phyloP scores from a whole-genome alignment of 2,888 invertebrate species.

The Acleris literana region DNA sequence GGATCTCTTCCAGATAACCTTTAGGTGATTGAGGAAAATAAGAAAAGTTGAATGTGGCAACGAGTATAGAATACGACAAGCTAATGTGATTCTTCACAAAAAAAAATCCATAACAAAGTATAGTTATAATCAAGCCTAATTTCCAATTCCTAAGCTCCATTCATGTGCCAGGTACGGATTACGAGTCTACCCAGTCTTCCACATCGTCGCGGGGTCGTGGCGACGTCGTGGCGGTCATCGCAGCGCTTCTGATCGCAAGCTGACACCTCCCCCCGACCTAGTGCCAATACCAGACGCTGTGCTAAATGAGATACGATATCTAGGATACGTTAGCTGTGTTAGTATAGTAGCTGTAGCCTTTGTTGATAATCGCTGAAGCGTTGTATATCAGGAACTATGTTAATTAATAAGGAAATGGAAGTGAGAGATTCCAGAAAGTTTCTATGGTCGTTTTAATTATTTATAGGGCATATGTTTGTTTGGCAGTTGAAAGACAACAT shows the following conservation, averaged over 20 bases:
- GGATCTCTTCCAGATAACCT: too few relatives aligned
- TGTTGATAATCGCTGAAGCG: slow-evolving; percentile 16
- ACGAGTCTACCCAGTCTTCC: slow-evolving; percentile 76
- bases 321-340: slow-evolving; percentile 39
- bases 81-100: too few relatives aligned
- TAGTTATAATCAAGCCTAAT: background rate
- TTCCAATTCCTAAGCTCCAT: background rate
- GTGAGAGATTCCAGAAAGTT: too few relatives aligned
- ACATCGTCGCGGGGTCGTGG: slow-evolving; percentile 51
- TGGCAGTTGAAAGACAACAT: too few relatives aligned
- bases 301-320: slow-evolving; percentile 50
- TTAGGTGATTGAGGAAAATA: too few relatives aligned
- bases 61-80: too few relatives aligned
- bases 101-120: background rate
- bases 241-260: slow-evolving; percentile 58
- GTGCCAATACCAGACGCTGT: slow-evolving; percentile 66
- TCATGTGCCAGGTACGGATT: slow-evolving; percentile 57
- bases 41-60: too few relatives aligned
- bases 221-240: slow-evolving; percentile 50
- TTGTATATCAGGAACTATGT: background rate
- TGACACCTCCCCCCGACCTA: slow-evolving; percentile 60
- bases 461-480: too few relatives aligned
- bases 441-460: too few relatives aligned
- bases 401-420: background rate
- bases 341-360: slow-evolving; percentile 21